Evolutionary conservation across 2,888 invertebrate genomes (phyloP).

Genomic region (Volucella bombylans): DNA sequence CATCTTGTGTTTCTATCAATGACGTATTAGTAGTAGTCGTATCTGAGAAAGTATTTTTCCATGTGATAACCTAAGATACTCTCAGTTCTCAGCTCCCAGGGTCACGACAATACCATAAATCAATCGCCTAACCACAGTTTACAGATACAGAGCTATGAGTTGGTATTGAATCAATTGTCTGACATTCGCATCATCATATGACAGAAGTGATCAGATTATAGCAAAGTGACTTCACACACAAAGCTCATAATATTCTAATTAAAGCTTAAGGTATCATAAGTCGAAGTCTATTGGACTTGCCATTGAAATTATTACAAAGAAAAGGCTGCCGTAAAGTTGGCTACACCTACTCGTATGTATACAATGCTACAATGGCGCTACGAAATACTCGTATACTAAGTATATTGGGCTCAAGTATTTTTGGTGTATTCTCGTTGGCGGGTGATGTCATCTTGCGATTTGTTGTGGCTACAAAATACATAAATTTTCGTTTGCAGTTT

Average conservation of each 20-base stretch:
- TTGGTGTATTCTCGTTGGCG: constrained; percentile 9
- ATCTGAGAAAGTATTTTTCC: neutral
- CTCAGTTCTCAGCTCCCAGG: neutral
- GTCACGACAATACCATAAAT: constrained; percentile 10
- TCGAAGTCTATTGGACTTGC: neutral
- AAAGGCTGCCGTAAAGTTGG: neutral
- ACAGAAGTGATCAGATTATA: constrained; percentile 1
- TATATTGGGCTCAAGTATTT: constrained; percentile 5
- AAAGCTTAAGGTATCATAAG: constrained; percentile 29
- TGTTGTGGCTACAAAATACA: constrained; percentile 34
- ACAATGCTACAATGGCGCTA: neutral
- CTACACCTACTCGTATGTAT: neutral
- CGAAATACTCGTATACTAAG: neutral
- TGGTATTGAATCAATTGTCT: constrained; percentile 2
- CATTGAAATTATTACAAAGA: constrained; percentile 13
- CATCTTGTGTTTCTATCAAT: constrained; percentile 25
- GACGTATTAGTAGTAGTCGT: constrained; percentile 20
- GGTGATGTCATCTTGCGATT: constrained; percentile 60
- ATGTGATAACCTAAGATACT: neutral
- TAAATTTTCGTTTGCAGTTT: constrained; percentile 3
- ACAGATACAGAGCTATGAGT: neutral
- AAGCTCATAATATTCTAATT: constrained; percentile 32
- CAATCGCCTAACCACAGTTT: neutral
- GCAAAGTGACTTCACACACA: constrained; percentile 28
- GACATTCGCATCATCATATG: neutral